Conservation (phyloP, 2,797 vertebrate genomes). For the Odontamblyopus rebecca region DNA sequence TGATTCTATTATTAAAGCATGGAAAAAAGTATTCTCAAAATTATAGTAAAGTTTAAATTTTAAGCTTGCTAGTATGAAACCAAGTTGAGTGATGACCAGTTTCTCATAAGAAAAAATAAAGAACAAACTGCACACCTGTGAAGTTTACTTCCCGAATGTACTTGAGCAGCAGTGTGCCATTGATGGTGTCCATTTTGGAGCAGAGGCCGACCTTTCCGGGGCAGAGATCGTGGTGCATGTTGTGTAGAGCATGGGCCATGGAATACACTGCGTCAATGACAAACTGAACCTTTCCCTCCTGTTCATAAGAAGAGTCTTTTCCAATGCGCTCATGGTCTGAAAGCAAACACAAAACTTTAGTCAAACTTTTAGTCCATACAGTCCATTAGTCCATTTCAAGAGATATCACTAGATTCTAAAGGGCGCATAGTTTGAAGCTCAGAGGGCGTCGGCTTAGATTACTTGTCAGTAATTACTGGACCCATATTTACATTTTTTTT, state of each 20-base stretch:
- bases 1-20: too few species aligned
- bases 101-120: background rate
- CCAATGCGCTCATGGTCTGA: conserved; percentile 92
- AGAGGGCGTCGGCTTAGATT: background rate
- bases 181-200: conserved; percentile 87
- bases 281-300: conserved; percentile 95
- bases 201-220: conserved; percentile 89
- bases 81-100: too few species aligned
- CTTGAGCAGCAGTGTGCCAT: conserved; percentile 89
- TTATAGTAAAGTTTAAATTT: too few species aligned
- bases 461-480: background rate
- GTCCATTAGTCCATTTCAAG: background rate
- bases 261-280: conserved; percentile 92
- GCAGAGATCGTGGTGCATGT: conserved; percentile 91
- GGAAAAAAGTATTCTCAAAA: too few species aligned
- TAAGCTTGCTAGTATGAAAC: too few species aligned
- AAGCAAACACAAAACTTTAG: conserved; percentile 13
- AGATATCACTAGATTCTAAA: background rate
- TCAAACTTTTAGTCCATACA: background rate
- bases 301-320: conserved; percentile 89
- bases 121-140: conserved; percentile 80
- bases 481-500: background rate
- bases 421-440: background rate
- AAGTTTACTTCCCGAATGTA: conserved; percentile 94
- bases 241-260: conserved; percentile 93